phyloP scores from a whole-genome alignment of 1,140 invertebrate genomes.

The Riptortus pedestris region DNA sequence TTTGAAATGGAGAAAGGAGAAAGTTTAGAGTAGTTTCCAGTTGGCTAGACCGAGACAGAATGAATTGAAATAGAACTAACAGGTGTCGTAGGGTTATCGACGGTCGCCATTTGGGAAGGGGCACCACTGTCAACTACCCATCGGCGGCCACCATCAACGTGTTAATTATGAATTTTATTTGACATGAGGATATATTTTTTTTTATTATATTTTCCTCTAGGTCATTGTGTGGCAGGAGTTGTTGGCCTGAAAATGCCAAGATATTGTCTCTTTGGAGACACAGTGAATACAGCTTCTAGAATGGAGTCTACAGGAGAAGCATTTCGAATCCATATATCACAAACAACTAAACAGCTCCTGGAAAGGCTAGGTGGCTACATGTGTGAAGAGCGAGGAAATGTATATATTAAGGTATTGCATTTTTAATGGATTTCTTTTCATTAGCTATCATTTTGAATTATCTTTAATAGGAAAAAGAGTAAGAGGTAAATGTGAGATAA shows the following conservation, averaged over 20 bases:
- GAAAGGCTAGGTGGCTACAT: constrained; percentile 56
- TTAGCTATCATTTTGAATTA: neutral
- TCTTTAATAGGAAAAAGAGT: neutral
- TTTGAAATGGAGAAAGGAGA: no score
- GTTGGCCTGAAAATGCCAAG: constrained; percentile 79
- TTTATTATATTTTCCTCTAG: constrained; percentile 31
- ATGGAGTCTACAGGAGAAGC: constrained; percentile 62
- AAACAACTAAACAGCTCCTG: constrained; percentile 50
- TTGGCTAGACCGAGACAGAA: no score
- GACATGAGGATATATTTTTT: no score
- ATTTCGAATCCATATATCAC: constrained; percentile 60
- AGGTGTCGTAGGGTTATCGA: no score
- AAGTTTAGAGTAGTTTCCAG: no score
- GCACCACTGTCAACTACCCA: no score
- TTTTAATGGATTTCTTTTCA: neutral
- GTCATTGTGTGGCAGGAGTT: constrained; percentile 56
- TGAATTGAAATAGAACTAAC: no score
- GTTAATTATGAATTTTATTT: no score
- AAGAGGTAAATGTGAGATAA: neutral
- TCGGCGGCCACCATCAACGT: no score
- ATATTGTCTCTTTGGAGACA: constrained; percentile 86
- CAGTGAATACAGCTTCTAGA: constrained; percentile 63
- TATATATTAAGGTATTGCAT: constrained; percentile 59
- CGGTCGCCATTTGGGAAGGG: no score
- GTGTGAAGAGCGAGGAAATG: constrained; percentile 54